Evolutionary conservation across 2,888 invertebrate genomes (phyloP), one percentile per base, ranked within the genome.

Genomic region (Morinoia aosen): DNA sequence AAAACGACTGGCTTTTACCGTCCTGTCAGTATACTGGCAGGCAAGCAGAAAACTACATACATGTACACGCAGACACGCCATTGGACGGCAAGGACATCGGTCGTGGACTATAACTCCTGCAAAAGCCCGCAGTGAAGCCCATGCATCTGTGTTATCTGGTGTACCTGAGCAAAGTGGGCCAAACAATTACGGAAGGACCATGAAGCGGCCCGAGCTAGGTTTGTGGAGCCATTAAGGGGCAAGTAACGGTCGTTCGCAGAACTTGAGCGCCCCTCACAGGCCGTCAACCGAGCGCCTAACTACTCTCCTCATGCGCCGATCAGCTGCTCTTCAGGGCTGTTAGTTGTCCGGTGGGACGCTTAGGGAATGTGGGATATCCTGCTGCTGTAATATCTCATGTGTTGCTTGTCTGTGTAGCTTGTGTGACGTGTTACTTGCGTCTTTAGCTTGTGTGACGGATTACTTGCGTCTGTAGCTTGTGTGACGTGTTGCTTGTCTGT

Each of bases 191-290:
- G 93, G 93, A 48, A 93, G 19, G 93, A 58, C 93, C 48, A 57
- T 93, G 48, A 93, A 93, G 93, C 33, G 93, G 48, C 93, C 12
- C 93, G 57, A 57, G 93, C 57, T 12, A 93, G 93, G 93, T 57
- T 57, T 90, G 90, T 93, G 57, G 57, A 93, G 93, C 93, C 93
- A 93, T 93, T 93, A 93, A 93, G 93, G 33, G 93, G 58, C 57
- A 58, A 93, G 93, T 93, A 57, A 93, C 93, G 93, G 58, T 16
- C 56, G 57, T 93, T 93, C 14, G 93, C 58, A 19, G 25, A 39
- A 56, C 57, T 57, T 16, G 57, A 57, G 58, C 33, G 93, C 14
- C 57, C 57, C 93, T 93, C 16, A 14, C 40, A 57, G 56, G 25
- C 93, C 93, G 48, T 93, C 93, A 57, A 33, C 93, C 16, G 11